A percentile compares a stretch with the other conserved stretches of the same genome.
phyloP scores from a whole-genome alignment of 2,113 vertebrate genomes.

The Prochilodus magdalenae region DNA sequence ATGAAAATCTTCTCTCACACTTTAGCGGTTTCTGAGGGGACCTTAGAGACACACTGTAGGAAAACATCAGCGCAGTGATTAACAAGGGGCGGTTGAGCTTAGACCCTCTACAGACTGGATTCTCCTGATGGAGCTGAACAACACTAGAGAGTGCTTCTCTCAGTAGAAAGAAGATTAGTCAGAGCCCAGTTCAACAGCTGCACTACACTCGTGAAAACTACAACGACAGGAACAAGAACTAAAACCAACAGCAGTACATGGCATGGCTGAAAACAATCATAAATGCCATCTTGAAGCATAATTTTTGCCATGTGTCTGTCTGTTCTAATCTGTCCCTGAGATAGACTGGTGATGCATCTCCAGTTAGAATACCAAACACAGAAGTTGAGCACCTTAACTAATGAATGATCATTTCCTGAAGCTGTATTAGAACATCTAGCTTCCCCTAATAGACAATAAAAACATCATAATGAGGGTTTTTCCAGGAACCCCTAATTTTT shows the following conservation, averaged over 20 bases:
- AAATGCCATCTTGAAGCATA: background rate
- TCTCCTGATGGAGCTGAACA: background rate
- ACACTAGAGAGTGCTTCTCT: background rate
- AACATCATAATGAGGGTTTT: too few species aligned
- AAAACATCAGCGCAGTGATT: constrained; percentile 17
- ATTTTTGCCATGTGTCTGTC: background rate
- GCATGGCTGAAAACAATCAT: background rate
- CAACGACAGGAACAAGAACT: background rate
- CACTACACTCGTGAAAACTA: background rate
- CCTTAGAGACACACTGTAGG: constrained; percentile 2
- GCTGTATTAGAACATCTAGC: too few species aligned
- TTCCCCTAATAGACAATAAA: too few species aligned
- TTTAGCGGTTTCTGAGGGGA: constrained; percentile 20
- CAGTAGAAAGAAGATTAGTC: background rate
- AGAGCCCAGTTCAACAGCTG: background rate
- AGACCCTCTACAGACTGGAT: background rate
- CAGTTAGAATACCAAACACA: too few species aligned
- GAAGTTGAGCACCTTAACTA: too few species aligned
- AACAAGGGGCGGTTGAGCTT: background rate
- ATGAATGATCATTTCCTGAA: too few species aligned
- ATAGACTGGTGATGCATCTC: too few species aligned
- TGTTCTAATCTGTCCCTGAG: too few species aligned
- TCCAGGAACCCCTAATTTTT: too few species aligned
- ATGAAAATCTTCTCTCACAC: constrained; percentile 51
- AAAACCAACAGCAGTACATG: background rate